Evolutionary conservation across 2,113 vertebrate species (phyloP).

Genomic region (Sylvilagus bachmani): DNA sequence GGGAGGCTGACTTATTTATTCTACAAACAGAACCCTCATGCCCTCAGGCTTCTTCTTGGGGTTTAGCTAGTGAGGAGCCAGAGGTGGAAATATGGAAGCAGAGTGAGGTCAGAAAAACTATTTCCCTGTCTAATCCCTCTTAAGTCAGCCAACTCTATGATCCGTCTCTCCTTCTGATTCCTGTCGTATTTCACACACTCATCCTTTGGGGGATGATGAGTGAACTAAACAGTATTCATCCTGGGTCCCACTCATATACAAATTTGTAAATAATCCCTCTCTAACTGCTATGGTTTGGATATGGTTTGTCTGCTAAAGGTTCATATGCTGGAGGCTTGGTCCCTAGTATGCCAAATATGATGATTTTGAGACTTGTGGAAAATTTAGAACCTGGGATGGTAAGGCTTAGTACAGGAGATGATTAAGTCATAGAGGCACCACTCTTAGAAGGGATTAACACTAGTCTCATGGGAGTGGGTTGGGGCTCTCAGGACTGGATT

Average conservation of each 20-base stretch:
- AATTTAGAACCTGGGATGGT: too few species aligned
- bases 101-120: background rate
- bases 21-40: background rate
- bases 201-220: background rate
- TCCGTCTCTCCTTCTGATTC: background rate
- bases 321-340: too few species aligned
- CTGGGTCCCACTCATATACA: background rate
- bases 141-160: background rate
- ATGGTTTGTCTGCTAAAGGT: too few species aligned
- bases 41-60: background rate
- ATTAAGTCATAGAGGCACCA: too few species aligned
- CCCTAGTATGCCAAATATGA: too few species aligned
- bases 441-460: too few species aligned
- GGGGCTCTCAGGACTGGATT: too few species aligned
- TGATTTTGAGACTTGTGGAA: too few species aligned
- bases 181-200: background rate
- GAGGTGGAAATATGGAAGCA: too few species aligned
- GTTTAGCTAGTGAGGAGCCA: background rate
- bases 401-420: too few species aligned
- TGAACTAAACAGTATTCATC: background rate
- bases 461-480: too few species aligned
- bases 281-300: background rate
- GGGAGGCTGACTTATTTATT: background rate
- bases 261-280: background rate
- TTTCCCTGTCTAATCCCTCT: background rate